Evolutionary conservation across 2,113 vertebrate species (phyloP).

Genomic region (Beaufortia kweichowensis): DNA sequence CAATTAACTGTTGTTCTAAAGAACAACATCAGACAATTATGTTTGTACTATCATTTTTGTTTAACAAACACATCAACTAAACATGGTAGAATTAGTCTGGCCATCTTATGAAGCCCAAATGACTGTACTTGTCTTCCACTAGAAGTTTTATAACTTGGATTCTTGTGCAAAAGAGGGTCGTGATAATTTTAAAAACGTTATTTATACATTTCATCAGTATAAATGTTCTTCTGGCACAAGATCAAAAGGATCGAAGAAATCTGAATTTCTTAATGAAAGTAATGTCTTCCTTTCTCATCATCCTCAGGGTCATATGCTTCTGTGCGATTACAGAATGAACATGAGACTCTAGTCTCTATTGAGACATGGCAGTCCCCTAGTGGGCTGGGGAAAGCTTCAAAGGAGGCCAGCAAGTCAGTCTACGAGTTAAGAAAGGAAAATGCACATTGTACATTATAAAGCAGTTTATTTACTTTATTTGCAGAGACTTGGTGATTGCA

Average conservation of each 20-base stretch:
- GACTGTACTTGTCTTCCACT: conserved; percentile 77
- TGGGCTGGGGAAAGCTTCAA: conserved; percentile 60
- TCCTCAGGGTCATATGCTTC: conserved; percentile 78
- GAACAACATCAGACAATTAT: not conserved
- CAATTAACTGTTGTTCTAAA: conserved; percentile 25
- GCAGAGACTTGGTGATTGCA: conserved; percentile 9
- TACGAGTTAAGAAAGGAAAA: conserved; percentile 65
- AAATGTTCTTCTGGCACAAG: conserved; percentile 83
- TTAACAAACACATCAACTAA: not conserved
- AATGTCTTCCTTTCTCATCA: conserved; percentile 79
- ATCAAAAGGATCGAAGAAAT: conserved; percentile 79
- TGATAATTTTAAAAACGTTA: conserved; percentile 81
- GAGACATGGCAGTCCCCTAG: conserved; percentile 62
- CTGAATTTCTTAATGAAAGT: conserved; percentile 84
- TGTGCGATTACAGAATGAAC: conserved; percentile 73
- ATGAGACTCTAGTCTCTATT: conserved; percentile 65
- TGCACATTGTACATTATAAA: conserved; percentile 35
- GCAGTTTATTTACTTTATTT: conserved; percentile 37
- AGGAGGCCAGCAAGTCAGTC: conserved; percentile 65
- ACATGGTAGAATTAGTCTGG: conserved; percentile 54
- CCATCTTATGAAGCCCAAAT: conserved; percentile 71
- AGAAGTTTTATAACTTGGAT: conserved; percentile 77
- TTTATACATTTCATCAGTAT: conserved; percentile 84
- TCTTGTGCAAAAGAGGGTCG: conserved; percentile 70
- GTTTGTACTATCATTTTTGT: not conserved